Base-by-base conservation (phyloP, 2,113 vertebrate genomes). In the Passer montanus region DNA sequence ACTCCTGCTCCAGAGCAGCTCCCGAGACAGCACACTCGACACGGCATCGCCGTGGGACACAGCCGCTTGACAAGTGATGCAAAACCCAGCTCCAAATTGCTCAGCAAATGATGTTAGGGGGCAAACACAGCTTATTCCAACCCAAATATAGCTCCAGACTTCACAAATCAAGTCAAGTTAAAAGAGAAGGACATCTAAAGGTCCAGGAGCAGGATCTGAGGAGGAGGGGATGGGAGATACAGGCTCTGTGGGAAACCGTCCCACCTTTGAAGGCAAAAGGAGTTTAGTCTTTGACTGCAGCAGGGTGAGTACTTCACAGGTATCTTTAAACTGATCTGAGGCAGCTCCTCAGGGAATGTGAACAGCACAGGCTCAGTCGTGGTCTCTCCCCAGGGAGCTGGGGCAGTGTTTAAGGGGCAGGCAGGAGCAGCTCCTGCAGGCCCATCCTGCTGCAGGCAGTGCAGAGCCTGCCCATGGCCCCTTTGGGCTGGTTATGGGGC, bases 71-170 rank as follows among this genome's bases (percentile, higher is more conserved):
- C 91, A 78, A 83, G 67, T 7, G 72, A 90, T 83, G 79, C 67
- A 93, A 85, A 93, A 44, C 41, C 56, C 80, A 63, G 55, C 50
- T 59, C 81, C 27, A 70, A 89, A 89, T 43, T 44, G 60, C 75
- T 91, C 89, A 70, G 88, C 81, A 96, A 68, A 74, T 30, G 24
- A 82, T 73, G 87, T 83, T 72, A 66, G 62, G 66, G 60, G 72
- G 67, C 85, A 93, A 93, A 80, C 87, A 87, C 44, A 60, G 85
- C 82, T 66, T 66, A 43, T 84, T 81, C 63, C 84, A 77, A 50
- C 24, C 91, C 82, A 92, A 93, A 92, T 80, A 89, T 84, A 93
- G 83, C 89, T 92, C 52, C 83, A 95, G 89, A 93, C 60, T 39
- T 35, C n/a, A 84, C 56, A 58, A 92, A 94, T 37, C 72, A 43